phyloP scores from a whole-genome alignment of 2,888 invertebrate species.

The Apomyelois bistriatella region DNA sequence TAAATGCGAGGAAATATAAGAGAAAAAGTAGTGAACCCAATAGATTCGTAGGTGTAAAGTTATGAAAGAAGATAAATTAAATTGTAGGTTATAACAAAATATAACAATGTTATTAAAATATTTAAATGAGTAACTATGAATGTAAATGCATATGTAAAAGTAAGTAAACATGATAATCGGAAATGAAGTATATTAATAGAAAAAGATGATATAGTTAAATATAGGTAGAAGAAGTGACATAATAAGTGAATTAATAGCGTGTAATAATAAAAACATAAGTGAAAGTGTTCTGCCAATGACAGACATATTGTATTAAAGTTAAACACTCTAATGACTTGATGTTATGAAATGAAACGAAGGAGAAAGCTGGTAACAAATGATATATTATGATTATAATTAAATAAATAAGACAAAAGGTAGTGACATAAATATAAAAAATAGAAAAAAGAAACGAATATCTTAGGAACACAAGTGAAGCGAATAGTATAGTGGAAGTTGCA shows the following conservation, averaged over 20 bases:
- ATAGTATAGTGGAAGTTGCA: conserved; percentile 12
- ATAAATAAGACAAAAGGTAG: conserved; percentile 14
- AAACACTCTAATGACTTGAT: conserved; percentile 1
- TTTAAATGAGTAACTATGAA: too few relatives aligned
- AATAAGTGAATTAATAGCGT: neutral
- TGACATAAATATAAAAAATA: conserved; percentile 17
- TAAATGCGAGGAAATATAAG: too few relatives aligned
- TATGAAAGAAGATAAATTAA: too few relatives aligned
- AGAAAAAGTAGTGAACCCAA: too few relatives aligned
- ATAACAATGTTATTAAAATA: too few relatives aligned
- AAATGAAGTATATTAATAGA: neutral
- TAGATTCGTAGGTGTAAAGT: too few relatives aligned
- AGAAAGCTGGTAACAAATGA: conserved; percentile 22
- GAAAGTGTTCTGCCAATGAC: conserved; percentile 3
- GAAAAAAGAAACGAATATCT: conserved; percentile 10
- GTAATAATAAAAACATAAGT: neutral
- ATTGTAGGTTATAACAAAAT: too few relatives aligned
- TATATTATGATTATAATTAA: conserved; percentile 2
- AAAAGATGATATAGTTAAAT: conserved; percentile 1
- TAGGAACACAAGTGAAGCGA: conserved; percentile 13
- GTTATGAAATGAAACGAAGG: conserved; percentile 41
- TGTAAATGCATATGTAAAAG: too few relatives aligned
- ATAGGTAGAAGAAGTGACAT: neutral
- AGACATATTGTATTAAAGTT: conserved; percentile 1
- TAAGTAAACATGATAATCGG: too few relatives aligned